Conservation (phyloP, 2,888 invertebrate species). For the Psococerastis gibbosa region DNA sequence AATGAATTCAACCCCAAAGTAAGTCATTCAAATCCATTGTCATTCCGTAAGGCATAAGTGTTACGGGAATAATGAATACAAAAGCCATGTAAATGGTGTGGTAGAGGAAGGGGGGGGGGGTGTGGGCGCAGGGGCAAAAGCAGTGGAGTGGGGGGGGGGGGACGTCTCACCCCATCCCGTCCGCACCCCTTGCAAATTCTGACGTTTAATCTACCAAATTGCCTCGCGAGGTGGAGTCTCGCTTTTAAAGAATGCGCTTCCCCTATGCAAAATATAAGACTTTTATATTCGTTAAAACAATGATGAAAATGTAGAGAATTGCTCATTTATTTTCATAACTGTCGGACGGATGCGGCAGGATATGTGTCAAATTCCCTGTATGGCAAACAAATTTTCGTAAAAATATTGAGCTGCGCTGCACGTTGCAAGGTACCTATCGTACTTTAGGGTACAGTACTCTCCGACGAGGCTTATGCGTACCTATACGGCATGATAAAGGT, state of each 20-base stretch:
- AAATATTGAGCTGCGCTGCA: no score
- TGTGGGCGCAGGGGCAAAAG: background rate
- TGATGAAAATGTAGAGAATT: slow-evolving; percentile 21
- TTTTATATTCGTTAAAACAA: slow-evolving; percentile 2
- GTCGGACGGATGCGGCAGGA: slow-evolving; percentile 26
- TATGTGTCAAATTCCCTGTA: slow-evolving; percentile 16
- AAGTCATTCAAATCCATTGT: no score
- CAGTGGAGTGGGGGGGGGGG: background rate
- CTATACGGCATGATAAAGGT: no score
- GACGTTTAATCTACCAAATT: slow-evolving; percentile 48
- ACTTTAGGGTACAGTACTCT: no score
- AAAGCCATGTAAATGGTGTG: background rate
- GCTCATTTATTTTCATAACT: slow-evolving; percentile 42
- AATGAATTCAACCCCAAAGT: no score
- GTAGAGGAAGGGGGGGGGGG: slow-evolving; percentile 1
- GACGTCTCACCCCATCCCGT: background rate
- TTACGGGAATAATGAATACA: slow-evolving; percentile 27
- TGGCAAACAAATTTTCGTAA: no score
- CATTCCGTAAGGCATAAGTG: no score
- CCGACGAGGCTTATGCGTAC: no score
- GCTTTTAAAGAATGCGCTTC: slow-evolving; percentile 4
- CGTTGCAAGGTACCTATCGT: no score
- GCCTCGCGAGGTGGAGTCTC: slow-evolving; percentile 24
- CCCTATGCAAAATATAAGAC: slow-evolving; percentile 8
- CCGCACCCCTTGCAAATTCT: slow-evolving; percentile 17